These are phyloP conservation scores for Rhinolophus sinicus DNA, from an alignment of 2,113 vertebrate genomes.

Conservation along the genomic window DNA sequence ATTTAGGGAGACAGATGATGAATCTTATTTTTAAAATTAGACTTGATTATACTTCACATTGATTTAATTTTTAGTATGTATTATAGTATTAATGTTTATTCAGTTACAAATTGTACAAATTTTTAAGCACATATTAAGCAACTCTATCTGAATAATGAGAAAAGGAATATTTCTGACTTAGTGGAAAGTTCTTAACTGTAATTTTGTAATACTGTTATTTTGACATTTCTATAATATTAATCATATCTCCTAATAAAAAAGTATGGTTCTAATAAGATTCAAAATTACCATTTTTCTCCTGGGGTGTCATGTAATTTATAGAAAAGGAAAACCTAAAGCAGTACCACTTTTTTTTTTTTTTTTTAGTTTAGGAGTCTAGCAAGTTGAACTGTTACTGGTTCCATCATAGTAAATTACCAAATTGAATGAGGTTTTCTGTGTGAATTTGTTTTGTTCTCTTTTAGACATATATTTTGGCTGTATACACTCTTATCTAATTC, in stretches of 20 bases:
- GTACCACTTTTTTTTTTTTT: not conserved
- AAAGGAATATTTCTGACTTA: conserved; percentile 49
- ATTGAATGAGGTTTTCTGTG: conserved; percentile 17
- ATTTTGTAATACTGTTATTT: conserved; percentile 7
- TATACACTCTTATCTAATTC: not conserved
- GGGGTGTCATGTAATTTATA: not conserved
- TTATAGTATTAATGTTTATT: conserved; percentile 7
- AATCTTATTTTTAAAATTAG: conserved; percentile 3
- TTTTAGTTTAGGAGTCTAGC: not conserved
- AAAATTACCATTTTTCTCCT: conserved; percentile 22
- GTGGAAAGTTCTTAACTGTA: not conserved
- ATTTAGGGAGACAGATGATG: not conserved
- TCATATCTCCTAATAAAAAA: conserved; percentile 1
- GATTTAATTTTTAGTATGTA: conserved; percentile 15
- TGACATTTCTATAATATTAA: not conserved
- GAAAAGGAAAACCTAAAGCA: conserved; percentile 26
- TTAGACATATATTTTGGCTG: not conserved
- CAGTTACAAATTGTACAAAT: conserved; percentile 12
- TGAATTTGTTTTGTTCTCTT: not conserved
- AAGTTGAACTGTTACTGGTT: not conserved
- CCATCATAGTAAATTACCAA: not conserved
- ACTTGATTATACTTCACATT: not conserved
- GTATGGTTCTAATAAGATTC: not conserved
- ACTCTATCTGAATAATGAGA: conserved; percentile 42
- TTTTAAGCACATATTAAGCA: not conserved